Conservation (phyloP, 35 echinoderm and acorn worm species). For the Antedon bifida region DNA sequence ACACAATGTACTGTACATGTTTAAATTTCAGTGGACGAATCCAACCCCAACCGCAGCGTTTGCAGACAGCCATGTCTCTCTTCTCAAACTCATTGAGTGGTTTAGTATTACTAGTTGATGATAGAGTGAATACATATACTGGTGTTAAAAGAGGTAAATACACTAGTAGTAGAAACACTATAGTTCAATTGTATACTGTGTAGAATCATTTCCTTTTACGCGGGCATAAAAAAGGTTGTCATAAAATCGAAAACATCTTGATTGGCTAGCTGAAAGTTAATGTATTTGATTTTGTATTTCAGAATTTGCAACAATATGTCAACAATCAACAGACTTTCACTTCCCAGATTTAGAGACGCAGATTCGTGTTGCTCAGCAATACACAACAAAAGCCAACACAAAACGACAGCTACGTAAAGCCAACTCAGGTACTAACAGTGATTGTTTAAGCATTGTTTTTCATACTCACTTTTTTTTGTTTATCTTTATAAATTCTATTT, state of each 20-base stretch:
- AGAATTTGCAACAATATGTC: conserved; percentile 96
- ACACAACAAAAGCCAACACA: conserved; percentile 55
- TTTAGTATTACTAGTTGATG: conserved; percentile 82
- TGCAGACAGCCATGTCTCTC: conserved; percentile 79
- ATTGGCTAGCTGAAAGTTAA: too few species aligned
- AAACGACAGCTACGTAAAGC: conserved; percentile 28
- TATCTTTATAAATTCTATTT: too few species aligned
- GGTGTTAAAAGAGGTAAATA: conserved; percentile 86
- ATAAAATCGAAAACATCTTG: neutral
- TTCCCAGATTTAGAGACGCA: conserved; percentile 94
- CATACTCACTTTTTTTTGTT: neutral
- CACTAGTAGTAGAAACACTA: too few species aligned
- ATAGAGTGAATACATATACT: conserved; percentile 87
- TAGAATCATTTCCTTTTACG: neutral
- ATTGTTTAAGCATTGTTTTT: neutral
- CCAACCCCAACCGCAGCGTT: conserved; percentile 4
- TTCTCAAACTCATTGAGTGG: conserved; percentile 73
- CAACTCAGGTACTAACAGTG: neutral
- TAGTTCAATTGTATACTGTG: neutral
- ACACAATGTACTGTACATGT: too few species aligned
- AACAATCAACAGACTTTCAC: conserved; percentile 98
- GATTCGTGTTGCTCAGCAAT: conserved; percentile 72
- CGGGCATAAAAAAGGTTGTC: neutral
- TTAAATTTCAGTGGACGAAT: neutral
- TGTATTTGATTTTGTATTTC: too few species aligned